Evolutionary conservation across 2,797 vertebrate genomes (phyloP), one percentile per base, ranked within the genome.

Genomic region (Erethizon dorsatum): DNA sequence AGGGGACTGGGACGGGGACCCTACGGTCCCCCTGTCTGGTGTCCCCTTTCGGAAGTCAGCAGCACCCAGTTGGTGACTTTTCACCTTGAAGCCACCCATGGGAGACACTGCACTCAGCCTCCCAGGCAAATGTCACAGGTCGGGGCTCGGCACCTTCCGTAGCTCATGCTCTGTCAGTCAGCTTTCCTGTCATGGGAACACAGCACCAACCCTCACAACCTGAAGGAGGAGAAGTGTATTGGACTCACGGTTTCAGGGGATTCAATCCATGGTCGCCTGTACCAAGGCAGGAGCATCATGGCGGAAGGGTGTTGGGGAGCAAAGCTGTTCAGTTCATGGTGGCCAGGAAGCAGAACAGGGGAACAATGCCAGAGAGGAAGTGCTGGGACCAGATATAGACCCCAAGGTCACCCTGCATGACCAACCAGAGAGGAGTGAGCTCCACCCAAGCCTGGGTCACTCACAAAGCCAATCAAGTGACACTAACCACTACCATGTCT

Each of bases 51-150:
- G 59, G 57, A 67, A 26, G 6, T 33, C 75, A 59, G 22, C 15
- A 2, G 10, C 4, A 1, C 1, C 78, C 67, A 18, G 33, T 18
- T 5, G 8, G 18, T 37, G 59, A 10, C 31, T 54, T 28, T 22
- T 47, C 5, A 6, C 50, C 61, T 50, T 50, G 67, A 37, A 24
- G 59, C 11, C 63, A 8, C 4, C 1, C 15, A 37, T 2, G 12
- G 22, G 22, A 67, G 15, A 31, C 12, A 0, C 31, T 24, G 47
- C 28, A 26, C 31, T 0, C 6, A 10, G 26, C 20, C 0, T 18
- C 37, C 31, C 0, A 6, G 26, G 11, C 13, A 47, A 24, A 52
- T 0, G 7, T 9, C 0, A 8, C 9, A 17, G 31, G 77, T 61
- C 69, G 15, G 56, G 85, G 18, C 65, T 12, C 3, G 41, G 4